phyloP scores from a whole-genome alignment of 2,797 vertebrate genomes.

The Acanthopagrus latus region DNA sequence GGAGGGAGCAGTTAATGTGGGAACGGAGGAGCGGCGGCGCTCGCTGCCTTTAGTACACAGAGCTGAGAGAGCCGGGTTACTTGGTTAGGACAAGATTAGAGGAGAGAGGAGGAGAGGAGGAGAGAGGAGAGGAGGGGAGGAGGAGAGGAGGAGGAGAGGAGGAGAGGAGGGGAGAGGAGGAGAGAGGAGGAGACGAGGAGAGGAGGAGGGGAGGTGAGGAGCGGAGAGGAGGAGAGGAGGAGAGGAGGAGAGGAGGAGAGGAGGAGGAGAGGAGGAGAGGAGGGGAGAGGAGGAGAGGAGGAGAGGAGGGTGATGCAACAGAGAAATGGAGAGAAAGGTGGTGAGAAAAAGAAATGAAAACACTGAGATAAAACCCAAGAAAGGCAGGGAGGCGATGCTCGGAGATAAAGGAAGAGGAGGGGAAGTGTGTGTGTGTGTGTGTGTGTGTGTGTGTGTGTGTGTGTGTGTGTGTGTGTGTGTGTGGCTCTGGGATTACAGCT shows the following conservation, averaged over 20 bases:
- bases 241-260: conserved; percentile 44
- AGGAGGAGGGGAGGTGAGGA: too few relatives aligned
- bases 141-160: too few relatives aligned
- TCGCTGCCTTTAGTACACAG: conserved; percentile 41
- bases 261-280: conserved; percentile 14
- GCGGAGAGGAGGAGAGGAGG: too few relatives aligned
- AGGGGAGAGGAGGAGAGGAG: not conserved
- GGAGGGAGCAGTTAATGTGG: conserved; percentile 48
- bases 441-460: conserved; percentile 19
- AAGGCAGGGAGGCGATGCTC: conserved; percentile 42
- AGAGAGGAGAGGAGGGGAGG: not conserved
- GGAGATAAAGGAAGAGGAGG: conserved; percentile 22
- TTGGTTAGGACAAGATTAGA: conserved; percentile 48
- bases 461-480: conserved; percentile 25
- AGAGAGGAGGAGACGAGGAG: too few relatives aligned
- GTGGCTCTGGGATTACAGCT: conserved; percentile 62
- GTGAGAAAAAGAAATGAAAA: conserved; percentile 36
- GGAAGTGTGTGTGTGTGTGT: conserved; percentile 43
- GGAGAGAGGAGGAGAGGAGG: conserved; percentile 25
- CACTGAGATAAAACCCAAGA: conserved; percentile 35
- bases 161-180: too few relatives aligned
- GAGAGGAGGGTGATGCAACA: not conserved
- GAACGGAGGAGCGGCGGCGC: conserved; percentile 5
- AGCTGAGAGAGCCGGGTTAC: conserved; percentile 33
- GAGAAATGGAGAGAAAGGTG: not conserved